A percentile compares a stretch with the other conserved stretches of the same genome.
These are phyloP conservation scores for Macroramphosus scolopax DNA, from an alignment of 2,797 vertebrate species.

Conservation along the genomic window DNA sequence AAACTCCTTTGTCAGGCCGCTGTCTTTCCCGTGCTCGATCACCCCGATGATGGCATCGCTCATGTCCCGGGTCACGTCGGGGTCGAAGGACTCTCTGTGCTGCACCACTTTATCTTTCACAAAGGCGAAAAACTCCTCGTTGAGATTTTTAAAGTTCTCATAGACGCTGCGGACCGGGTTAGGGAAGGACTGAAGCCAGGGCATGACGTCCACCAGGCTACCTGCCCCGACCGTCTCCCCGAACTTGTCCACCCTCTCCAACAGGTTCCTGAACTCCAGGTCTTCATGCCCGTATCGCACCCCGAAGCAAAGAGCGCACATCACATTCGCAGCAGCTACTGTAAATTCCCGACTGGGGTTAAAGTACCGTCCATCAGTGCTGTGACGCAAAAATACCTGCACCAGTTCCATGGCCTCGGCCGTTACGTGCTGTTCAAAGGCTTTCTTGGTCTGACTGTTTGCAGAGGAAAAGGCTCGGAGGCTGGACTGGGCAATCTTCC, in stretches of 20 bases:
- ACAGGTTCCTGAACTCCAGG: slow-evolving; percentile 76
- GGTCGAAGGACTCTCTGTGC: slow-evolving; percentile 75
- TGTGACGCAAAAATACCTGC: slow-evolving; percentile 64
- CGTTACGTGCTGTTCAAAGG: slow-evolving; percentile 80
- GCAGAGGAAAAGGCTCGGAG: slow-evolving; percentile 79
- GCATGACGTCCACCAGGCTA: slow-evolving; percentile 85
- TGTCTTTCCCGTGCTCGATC: slow-evolving; percentile 55
- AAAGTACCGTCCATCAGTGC: slow-evolving; percentile 62
- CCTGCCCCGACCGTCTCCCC: slow-evolving; percentile 83
- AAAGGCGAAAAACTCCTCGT: slow-evolving; percentile 77
- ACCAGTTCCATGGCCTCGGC: slow-evolving; percentile 78
- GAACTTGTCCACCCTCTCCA: slow-evolving; percentile 72
- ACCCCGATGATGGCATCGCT: slow-evolving; percentile 77
- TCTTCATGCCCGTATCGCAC: slow-evolving; percentile 81
- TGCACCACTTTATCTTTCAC: slow-evolving; percentile 74
- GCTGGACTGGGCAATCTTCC: slow-evolving; percentile 80
- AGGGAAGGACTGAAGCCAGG: slow-evolving; percentile 83
- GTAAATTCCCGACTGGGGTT: slow-evolving; percentile 74
- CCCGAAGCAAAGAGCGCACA: slow-evolving; percentile 85
- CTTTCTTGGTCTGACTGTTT: slow-evolving; percentile 71
- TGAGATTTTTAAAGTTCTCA: slow-evolving; percentile 77
- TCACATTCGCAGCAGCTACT: slow-evolving; percentile 81
- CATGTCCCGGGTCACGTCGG: slow-evolving; percentile 68
- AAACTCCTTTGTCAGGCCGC: slow-evolving; percentile 63
- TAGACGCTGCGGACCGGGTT: slow-evolving; percentile 80